Percentiles rank a stretch among this genome's conserved stretches.
These are phyloP conservation scores for Acanthochromis polyacanthus DNA, from an alignment of 2,113 vertebrate species.

Conservation along the genomic window DNA sequence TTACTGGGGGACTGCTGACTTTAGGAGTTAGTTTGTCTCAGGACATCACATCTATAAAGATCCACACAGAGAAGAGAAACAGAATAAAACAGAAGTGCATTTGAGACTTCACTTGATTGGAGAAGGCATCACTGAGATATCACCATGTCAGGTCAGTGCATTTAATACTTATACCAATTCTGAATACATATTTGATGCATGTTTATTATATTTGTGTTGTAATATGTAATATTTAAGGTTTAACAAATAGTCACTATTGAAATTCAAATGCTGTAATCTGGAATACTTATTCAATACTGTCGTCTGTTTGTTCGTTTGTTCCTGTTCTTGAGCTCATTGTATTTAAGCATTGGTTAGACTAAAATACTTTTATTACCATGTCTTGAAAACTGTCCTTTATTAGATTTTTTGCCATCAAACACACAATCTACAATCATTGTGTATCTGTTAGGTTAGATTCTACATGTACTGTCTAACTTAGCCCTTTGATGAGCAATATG, in stretches of 20 bases:
- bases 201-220: not conserved
- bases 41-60: not conserved
- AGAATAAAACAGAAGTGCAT: not conserved
- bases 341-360: no score
- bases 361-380: no score
- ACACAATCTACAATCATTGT: no score
- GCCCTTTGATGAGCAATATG: no score
- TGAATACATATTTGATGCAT: not conserved
- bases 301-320: no score
- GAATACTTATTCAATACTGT: no score
- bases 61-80: not conserved
- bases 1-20: not conserved
- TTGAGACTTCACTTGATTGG: not conserved
- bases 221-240: not conserved
- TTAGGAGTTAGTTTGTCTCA: not conserved
- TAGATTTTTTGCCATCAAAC: no score
- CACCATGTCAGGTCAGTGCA: conserved; percentile 58
- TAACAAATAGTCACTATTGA: not conserved
- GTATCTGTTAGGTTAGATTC: no score
- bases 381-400: no score
- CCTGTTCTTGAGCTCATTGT: no score
- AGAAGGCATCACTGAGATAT: conserved; percentile 11
- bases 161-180: not conserved
- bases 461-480: not conserved
- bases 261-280: not conserved